Base-by-base conservation (phyloP, 37 sponge, comb jelly and placozoan species). In the Spongilla lacustris region DNA sequence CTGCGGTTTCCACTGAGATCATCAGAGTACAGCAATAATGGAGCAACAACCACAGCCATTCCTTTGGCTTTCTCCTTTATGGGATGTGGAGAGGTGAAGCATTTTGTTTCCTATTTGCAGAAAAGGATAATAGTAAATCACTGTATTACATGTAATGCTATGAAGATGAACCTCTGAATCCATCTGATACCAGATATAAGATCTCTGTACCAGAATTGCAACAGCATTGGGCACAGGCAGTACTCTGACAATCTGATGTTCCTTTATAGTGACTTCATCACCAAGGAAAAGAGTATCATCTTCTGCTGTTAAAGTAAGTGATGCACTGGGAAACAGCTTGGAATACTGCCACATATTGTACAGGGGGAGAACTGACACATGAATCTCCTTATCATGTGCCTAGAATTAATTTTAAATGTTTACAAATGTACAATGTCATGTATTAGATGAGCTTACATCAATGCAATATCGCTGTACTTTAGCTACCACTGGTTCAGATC, bases 1-100 rank as follows among this genome's bases (percentile, higher is more conserved):
- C 33, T 50, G 11, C 71, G 22, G 58, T 90, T 90, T n/a, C 90
- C 90, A 85, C 90, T 90, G n/a, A 82, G 75, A 81, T 90, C 90
- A 81, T 90, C 90, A n/a, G 86, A 68, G 36, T 85, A 90, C 41
- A 90, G 33, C 26, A 90, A 8, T 5, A 89, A 35, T 30, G 90
- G 90, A 49, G 66, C 27, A 46, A 78, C 36, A 12, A 73, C 67
- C 12, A 78, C 71, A 27, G 28, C 14, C 66, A 27, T 48, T 30
- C 58, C 58, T 58, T 58, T 58, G 58, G 58, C 58, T 58, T 58
- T 58, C 58, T 58, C 58, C 58, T 58, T 58, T 58, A 58, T 17
- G 21, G 58, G 58, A 58, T 58, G 58, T 58, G 58, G 58, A 58
- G 58, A 58, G 58, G 58, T 58, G 58, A 58, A 58, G 58, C 58